These are phyloP conservation scores for Tapera naevia DNA, from an alignment of 2,797 vertebrate genomes.

Conservation along the genomic window DNA sequence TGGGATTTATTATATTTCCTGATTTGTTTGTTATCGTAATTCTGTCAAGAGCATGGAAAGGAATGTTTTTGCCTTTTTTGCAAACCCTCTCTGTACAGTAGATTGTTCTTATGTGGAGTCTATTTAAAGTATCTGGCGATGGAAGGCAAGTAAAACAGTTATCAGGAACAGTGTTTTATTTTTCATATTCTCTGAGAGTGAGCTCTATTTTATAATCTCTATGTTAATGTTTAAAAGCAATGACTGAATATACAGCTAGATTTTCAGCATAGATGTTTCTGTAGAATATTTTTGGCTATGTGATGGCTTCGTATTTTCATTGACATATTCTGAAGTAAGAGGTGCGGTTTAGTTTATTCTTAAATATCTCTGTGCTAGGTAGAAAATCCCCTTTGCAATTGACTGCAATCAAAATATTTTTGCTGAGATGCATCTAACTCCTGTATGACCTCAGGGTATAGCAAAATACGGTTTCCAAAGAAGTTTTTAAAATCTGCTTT, in stretches of 20 bases:
- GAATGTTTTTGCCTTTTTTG: conserved; percentile 38
- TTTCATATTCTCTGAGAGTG: neutral
- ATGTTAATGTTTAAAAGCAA: neutral
- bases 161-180: neutral
- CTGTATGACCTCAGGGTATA: neutral
- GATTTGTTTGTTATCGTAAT: neutral
- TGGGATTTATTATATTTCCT: conserved; percentile 53
- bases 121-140: conserved; percentile 28
- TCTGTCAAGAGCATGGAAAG: conserved; percentile 3
- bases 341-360: neutral
- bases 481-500: conserved; percentile 22
- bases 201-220: conserved; percentile 18
- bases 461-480: neutral
- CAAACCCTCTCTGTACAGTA: neutral
- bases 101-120: neutral
- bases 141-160: conserved; percentile 7
- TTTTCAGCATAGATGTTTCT: conserved; percentile 20
- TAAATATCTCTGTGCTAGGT: neutral
- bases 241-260: neutral
- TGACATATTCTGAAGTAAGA: neutral
- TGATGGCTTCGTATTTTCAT: conserved; percentile 13
- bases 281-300: conserved; percentile 10
- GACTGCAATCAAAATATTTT: conserved; percentile 7
- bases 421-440: neutral
- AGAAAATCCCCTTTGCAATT: neutral